Conservation (phyloP, 2,888 invertebrate species). For the Listrodromus nycthemerus region DNA sequence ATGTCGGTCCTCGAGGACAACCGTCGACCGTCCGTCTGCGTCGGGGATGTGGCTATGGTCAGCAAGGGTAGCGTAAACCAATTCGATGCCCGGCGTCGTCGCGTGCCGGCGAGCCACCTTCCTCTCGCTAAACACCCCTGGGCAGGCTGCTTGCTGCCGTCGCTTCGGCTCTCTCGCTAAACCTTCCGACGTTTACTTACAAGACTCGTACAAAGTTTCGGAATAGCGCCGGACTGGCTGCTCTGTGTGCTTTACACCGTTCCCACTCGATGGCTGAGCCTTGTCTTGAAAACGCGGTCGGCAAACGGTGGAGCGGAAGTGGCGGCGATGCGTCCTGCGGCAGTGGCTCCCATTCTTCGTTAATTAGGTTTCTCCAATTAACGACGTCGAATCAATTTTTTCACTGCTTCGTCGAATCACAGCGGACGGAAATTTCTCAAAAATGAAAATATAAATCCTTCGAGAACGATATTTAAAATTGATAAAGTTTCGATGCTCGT, state of each 20-base stretch:
- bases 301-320: conserved; percentile 66
- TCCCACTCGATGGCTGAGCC: conserved; percentile 52
- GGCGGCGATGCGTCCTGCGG: conserved; percentile 57
- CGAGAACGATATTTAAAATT: background rate
- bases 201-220: conserved; percentile 68
- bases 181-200: conserved; percentile 67
- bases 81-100: conserved; percentile 48
- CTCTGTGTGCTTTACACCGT: conserved; percentile 42
- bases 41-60: background rate
- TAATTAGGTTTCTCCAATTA: background rate
- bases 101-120: conserved; percentile 62
- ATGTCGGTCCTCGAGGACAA: background rate
- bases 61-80: conserved; percentile 26
- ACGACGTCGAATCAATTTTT: background rate
- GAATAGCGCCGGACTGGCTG: conserved; percentile 37
- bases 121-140: conserved; percentile 54
- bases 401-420: background rate
- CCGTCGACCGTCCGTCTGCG: background rate
- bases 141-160: conserved; percentile 59
- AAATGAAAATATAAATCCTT: background rate
- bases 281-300: conserved; percentile 65
- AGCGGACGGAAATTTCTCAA: background rate
- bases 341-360: conserved; percentile 62
- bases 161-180: conserved; percentile 66
- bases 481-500: background rate